These are phyloP conservation scores for Drosophila mimica DNA, from an alignment of 2,888 invertebrate genomes.

Conservation along the genomic window DNA sequence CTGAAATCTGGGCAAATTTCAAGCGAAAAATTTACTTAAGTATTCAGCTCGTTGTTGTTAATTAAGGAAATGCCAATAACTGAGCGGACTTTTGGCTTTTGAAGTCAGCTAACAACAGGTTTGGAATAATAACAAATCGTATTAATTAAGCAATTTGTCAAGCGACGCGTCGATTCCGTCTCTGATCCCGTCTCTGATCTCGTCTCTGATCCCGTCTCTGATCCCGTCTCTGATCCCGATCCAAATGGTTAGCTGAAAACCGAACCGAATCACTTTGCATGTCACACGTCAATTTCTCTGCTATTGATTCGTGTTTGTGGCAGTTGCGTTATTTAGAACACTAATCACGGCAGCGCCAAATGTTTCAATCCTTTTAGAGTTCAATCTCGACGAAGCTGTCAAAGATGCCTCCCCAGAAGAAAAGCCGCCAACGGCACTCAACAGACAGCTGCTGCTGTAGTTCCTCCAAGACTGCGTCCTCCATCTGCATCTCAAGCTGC, in stretches of 20 bases:
- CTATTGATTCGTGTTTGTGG: constrained; percentile 56
- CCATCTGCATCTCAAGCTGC: neutral
- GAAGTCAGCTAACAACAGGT: constrained; percentile 51
- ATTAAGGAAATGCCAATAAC: constrained; percentile 62
- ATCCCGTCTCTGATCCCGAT: constrained; percentile 24
- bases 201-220: no score
- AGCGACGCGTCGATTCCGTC: constrained; percentile 49
- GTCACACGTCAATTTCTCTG: constrained; percentile 66
- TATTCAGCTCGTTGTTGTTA: constrained; percentile 29
- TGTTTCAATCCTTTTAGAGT: constrained; percentile 67
- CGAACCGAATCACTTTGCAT: constrained; percentile 64
- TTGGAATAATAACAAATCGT: constrained; percentile 62
- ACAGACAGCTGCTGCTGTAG: constrained; percentile 45
- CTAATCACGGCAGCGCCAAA: constrained; percentile 74
- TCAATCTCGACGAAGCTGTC: constrained; percentile 51
- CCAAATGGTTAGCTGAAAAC: constrained; percentile 18
- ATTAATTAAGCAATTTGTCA: constrained; percentile 81
- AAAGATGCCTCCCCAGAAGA: constrained; percentile 37
- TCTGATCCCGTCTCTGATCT: no score
- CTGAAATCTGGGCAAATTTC: constrained; percentile 17
- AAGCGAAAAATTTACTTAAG: constrained; percentile 30
- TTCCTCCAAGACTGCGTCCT: constrained; percentile 22
- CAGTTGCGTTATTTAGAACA: constrained; percentile 71
- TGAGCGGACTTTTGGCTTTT: constrained; percentile 41
- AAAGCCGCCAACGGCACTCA: constrained; percentile 62